phyloP scores from a whole-genome alignment of 1,140 invertebrate genomes.

The Dreissena polymorpha region DNA sequence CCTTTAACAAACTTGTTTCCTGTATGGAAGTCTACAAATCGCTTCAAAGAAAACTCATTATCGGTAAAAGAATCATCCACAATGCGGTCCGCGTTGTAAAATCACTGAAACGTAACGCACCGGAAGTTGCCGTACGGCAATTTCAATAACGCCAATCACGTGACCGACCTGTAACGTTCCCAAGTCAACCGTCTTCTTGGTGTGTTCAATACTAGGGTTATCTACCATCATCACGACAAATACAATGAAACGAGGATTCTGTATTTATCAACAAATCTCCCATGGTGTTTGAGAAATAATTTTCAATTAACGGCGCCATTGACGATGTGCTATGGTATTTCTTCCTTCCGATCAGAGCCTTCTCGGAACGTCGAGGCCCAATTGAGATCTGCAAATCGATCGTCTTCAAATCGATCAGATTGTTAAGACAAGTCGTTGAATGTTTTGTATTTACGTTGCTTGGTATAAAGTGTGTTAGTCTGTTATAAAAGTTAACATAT shows the following conservation, averaged over 20 bases:
- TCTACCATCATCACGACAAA: neutral
- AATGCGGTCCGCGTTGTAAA: neutral
- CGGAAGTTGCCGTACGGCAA: neutral
- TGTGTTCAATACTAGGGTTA: neutral
- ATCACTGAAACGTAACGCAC: neutral
- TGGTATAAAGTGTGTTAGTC: no score
- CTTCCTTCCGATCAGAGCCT: slow-evolving; percentile 12
- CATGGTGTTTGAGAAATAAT: slow-evolving; percentile 22
- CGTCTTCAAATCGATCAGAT: no score
- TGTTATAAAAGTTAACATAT: no score
- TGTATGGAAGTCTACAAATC: neutral
- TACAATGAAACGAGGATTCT: neutral
- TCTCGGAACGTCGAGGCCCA: neutral
- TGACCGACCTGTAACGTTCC: neutral
- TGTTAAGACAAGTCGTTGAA: no score
- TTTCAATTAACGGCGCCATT: slow-evolving; percentile 35
- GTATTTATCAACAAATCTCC: slow-evolving; percentile 31
- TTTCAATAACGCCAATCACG: neutral
- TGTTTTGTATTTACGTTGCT: no score
- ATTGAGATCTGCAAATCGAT: neutral
- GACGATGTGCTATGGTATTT: slow-evolving; percentile 20
- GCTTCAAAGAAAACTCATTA: slow-evolving; percentile 7
- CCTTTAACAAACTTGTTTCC: neutral
- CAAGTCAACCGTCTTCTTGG: neutral
- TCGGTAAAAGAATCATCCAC: slow-evolving; percentile 7